Conservation (phyloP, 1,140 invertebrate genomes). For the Zaprionus inermis region DNA sequence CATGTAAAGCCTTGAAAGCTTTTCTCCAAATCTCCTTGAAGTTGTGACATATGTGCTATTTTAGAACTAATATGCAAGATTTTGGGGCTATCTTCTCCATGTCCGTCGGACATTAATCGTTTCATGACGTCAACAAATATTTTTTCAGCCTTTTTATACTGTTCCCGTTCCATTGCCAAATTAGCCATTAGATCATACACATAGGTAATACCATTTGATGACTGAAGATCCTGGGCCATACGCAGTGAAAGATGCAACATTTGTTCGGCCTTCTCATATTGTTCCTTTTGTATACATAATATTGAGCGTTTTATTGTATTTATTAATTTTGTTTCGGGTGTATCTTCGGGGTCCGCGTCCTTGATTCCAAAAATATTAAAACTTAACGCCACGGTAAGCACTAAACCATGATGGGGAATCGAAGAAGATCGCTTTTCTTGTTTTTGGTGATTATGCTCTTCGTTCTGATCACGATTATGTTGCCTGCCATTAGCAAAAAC, state of each 20-base stretch:
- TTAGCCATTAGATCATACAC: conserved; percentile 96
- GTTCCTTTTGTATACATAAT: conserved; percentile 89
- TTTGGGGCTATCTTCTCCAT: conserved; percentile 89
- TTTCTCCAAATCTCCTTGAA: conserved; percentile 86
- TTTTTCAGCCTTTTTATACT: conserved; percentile 92
- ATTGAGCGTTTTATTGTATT: conserved; percentile 90
- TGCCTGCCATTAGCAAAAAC: not conserved
- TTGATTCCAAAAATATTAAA: conserved; percentile 47
- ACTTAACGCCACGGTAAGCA: conserved; percentile 60
- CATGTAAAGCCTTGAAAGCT: conserved; percentile 90
- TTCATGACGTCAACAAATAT: conserved; percentile 93
- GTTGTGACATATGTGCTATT: conserved; percentile 87
- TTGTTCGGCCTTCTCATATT: conserved; percentile 92
- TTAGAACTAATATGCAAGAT: conserved; percentile 87
- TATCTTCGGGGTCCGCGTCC: conserved; percentile 77
- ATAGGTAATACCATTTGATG: conserved; percentile 91
- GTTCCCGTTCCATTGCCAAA: conserved; percentile 90
- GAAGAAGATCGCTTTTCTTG: not conserved
- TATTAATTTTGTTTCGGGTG: conserved; percentile 88
- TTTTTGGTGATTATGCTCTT: not conserved
- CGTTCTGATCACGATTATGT: not conserved
- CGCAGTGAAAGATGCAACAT: conserved; percentile 92
- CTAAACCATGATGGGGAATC: conserved; percentile 14
- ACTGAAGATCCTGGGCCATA: conserved; percentile 91
- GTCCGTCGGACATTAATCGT: conserved; percentile 89